Evolutionary conservation across 2,888 invertebrate genomes (phyloP), one percentile per base, ranked within the genome.

Genomic region (Elmis aenea): DNA sequence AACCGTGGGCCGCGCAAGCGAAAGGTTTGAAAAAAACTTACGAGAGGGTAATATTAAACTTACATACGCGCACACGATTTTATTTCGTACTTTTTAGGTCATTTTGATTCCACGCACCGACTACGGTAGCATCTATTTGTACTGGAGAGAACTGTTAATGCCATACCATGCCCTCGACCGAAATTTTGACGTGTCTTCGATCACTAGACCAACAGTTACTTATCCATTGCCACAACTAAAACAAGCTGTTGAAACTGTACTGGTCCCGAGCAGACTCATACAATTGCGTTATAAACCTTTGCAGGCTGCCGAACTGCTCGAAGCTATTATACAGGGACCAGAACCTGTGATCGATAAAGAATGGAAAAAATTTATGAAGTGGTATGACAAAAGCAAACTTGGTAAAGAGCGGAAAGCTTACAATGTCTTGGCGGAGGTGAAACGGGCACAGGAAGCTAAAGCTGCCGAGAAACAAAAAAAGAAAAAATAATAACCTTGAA

Each of bases 1-100:
- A 78, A 50, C 88, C 89, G 0, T 84, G 81, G 79, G 66, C 78
- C 13, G 74, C 74, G 2, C 71, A 68, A 51, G 51, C 48, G 11
- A 47, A 46, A 1, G 59, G 58, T 26, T 64, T 81, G 66, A 63
- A 65, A 30, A 82, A 77, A 62, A 64, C 70, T 1, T 80, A 77
- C 58, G 74, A 80, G 37, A 74, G 72, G 31, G 69, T 75, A 61
- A 18, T 18, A 8, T 8, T 8, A 18, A 18, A 18, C 18, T 6
- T 18, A 18, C 5, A 18, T 8, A 18, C 18, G 5, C 18, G 5
- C 18, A 6, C 5, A 5, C 8, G 8, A 18, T 18, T 18, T 18
- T 18, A 6, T 8, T 18, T n/a, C n/a, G n/a, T n/a, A n/a, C n/a
- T 34, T 48, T 46, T 10, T 25, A 61, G 59, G 46, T 57, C 1